These are phyloP conservation scores for Rhinogobio ventralis DNA, from an alignment of 2,797 vertebrate genomes.

Conservation along the genomic window DNA sequence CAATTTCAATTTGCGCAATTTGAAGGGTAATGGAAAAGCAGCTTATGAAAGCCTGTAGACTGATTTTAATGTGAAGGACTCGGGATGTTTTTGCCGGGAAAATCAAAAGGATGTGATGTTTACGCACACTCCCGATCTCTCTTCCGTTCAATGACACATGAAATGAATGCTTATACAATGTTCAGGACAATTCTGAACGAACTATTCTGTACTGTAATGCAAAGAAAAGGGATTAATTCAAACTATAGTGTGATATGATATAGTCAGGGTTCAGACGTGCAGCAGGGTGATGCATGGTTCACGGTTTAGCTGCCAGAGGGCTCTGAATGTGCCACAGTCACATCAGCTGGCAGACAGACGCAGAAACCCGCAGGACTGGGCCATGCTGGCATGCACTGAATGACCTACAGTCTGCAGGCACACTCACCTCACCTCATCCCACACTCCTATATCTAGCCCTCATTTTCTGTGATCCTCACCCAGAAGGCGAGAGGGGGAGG, in stretches of 20 bases:
- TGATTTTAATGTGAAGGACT: neutral
- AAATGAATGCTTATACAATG: neutral
- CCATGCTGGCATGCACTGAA: constrained; percentile 70
- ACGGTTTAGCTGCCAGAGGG: constrained; percentile 22
- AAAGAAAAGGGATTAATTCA: neutral
- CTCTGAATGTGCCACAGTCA: constrained; percentile 68
- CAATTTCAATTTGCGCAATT: too few relatives aligned
- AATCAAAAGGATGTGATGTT: neutral
- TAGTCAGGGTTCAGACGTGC: constrained; percentile 29
- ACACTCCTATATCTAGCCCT: constrained; percentile 9
- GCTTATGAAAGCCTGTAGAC: neutral
- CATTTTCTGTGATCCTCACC: constrained; percentile 19
- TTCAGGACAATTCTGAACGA: neutral
- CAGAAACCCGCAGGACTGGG: constrained; percentile 67
- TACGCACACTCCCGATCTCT: neutral
- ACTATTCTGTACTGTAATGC: neutral
- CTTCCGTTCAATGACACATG: neutral
- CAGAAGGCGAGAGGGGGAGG: constrained; percentile 4
- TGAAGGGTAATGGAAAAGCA: too few relatives aligned
- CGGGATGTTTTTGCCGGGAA: neutral
- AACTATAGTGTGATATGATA: neutral
- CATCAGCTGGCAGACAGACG: constrained; percentile 66
- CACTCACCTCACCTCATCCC: constrained; percentile 14
- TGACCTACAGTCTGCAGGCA: constrained; percentile 74
- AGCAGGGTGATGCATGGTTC: constrained; percentile 29